Conservation (phyloP, 2,797 vertebrate species). For the Xenopus petersii region DNA sequence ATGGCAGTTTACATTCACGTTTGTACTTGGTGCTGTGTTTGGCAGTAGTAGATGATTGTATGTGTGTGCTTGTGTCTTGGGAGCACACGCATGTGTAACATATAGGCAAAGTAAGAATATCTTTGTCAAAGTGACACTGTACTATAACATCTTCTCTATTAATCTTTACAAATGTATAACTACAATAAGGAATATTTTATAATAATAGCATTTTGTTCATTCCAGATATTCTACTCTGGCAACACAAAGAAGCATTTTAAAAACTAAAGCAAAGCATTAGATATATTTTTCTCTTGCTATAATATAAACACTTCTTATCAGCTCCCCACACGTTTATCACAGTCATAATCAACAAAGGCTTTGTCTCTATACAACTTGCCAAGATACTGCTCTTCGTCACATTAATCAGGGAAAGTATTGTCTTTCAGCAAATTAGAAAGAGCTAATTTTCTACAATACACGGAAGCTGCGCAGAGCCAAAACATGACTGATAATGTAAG, state of each 20-base stretch:
- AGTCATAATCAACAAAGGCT: constrained; percentile 8
- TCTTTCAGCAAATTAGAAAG: constrained; percentile 9
- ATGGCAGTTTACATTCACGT: too few relatives aligned
- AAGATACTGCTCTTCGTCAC: constrained; percentile 2
- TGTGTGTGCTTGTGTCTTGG: too few relatives aligned
- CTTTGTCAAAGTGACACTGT: too few relatives aligned
- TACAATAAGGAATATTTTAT: too few relatives aligned
- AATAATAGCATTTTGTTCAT: too few relatives aligned
- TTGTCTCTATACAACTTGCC: constrained; percentile 13
- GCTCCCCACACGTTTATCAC: background rate
- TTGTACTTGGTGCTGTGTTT: too few relatives aligned
- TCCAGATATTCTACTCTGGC: too few relatives aligned
- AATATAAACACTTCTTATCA: background rate
- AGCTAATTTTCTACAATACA: constrained; percentile 5
- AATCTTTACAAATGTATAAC: too few relatives aligned
- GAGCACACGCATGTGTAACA: too few relatives aligned
- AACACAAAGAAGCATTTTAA: background rate
- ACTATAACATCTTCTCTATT: too few relatives aligned
- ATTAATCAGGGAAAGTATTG: constrained; percentile 28
- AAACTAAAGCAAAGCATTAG: background rate
- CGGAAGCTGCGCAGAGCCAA: background rate
- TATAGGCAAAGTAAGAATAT: too few relatives aligned
- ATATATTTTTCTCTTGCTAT: background rate
- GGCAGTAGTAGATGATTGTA: too few relatives aligned
- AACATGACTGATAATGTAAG: background rate